These are phyloP conservation scores for Drosophila paramelanica DNA, from an alignment of 2,888 invertebrate genomes.

Conservation along the genomic window DNA sequence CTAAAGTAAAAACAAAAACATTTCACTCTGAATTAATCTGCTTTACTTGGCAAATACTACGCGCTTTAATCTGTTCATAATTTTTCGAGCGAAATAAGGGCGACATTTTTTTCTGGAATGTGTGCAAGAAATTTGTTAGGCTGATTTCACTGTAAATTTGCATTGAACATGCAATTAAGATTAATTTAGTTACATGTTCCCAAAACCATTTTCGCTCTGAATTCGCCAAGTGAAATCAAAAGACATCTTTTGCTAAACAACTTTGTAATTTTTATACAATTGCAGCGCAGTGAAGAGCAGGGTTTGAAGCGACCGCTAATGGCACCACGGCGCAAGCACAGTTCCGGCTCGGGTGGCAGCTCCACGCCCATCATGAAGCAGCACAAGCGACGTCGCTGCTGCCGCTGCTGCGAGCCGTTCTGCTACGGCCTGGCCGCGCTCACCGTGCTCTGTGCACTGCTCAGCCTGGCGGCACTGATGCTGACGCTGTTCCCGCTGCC, in stretches of 20 bases:
- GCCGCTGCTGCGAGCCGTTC: conserved; percentile 88
- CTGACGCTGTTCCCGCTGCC: conserved; percentile 89
- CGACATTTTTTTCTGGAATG: neutral
- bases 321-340: conserved; percentile 89
- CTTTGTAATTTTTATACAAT: conserved; percentile 7
- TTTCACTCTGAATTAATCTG: too few relatives aligned
- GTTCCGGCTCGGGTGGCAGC: conserved; percentile 67
- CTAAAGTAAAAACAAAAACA: too few relatives aligned
- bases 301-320: conserved; percentile 90
- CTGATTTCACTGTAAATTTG: too few relatives aligned
- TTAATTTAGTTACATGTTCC: neutral
- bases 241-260: neutral
- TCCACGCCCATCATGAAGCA: conserved; percentile 86
- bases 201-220: neutral
- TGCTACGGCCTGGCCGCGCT: conserved; percentile 88
- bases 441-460: conserved; percentile 87
- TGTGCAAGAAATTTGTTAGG: too few relatives aligned
- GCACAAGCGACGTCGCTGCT: conserved; percentile 84
- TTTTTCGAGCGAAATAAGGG: neutral
- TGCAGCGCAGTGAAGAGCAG: conserved; percentile 88
- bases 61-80: too few relatives aligned
- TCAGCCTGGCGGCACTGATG: conserved; percentile 88
- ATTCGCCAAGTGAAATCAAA: neutral
- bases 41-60: too few relatives aligned
- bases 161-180: too few relatives aligned